These are phyloP conservation scores for Dendrocopos noguchii DNA, from an alignment of 2,113 vertebrate genomes.

Conservation along the genomic window DNA sequence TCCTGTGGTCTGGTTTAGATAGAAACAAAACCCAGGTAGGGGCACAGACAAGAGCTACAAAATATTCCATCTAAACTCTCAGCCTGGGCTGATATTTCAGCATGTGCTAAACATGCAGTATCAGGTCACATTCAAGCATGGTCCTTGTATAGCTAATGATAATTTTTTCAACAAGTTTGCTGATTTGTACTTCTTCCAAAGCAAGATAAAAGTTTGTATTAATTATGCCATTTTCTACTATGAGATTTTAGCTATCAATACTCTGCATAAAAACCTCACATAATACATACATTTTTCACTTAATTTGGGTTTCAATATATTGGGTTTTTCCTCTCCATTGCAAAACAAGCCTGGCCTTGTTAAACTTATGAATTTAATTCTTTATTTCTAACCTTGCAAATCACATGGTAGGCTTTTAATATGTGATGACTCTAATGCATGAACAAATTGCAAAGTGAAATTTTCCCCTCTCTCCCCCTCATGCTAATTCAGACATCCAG, in stretches of 20 bases:
- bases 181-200: not conserved
- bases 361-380: not conserved
- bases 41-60: not conserved
- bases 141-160: rapidly evolving
- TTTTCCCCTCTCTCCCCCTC: not conserved
- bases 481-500: not conserved
- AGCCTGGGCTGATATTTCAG: not conserved
- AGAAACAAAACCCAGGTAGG: not conserved
- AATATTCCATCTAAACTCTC: not conserved
- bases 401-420: not conserved
- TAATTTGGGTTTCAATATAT: not conserved
- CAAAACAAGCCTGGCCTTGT: not conserved
- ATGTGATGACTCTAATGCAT: not conserved
- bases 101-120: rapidly evolving
- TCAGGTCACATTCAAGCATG: not conserved
- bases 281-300: not conserved
- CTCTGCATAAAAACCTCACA: not conserved
- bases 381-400: not conserved
- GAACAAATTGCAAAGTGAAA: not conserved
- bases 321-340: not conserved
- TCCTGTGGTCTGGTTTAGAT: not conserved
- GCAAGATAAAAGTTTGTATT: not conserved
- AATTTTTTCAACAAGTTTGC: not conserved
- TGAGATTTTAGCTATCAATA: not conserved
- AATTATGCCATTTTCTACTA: not conserved